Evolutionary conservation across 2,113 vertebrate genomes (phyloP), one percentile per base, ranked within the genome.

Genomic region (Stictonetta naevosa): DNA sequence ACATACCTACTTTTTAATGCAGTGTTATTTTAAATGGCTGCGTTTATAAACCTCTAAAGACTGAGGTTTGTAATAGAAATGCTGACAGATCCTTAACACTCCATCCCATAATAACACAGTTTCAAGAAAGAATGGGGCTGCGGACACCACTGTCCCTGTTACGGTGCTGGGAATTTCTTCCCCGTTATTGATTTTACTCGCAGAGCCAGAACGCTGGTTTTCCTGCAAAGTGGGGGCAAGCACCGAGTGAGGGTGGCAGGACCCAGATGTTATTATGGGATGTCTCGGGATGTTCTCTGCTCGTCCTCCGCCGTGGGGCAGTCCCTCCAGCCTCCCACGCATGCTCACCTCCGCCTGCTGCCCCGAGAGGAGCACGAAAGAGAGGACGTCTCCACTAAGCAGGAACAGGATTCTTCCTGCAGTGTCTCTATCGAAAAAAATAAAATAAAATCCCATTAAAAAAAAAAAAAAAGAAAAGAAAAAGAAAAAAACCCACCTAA

Each of bases 1-100:
- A 89, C 96, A 97, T 97, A 97, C 95, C 94, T 97, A 96, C 55
- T 96, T 96, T 96, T 94, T 97, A 96, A 96, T 95, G 91, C 89
- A 90, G 28, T 97, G 96, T 97, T 97, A 95, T 97, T 97, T 97
- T 97, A 97, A 96, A 97, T 80, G 92, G 93, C 95, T 97, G 93
- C 36, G 3, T 97, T 97, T 96, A 97, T 96, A 97, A 97, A 96
- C 95, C 95, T 96, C 97, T 90, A 16, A 97, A 97, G 93, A 74
- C 94, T 90, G 92, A 96, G 96, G 93, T 96, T 97, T 94, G 92
- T 93, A 96, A 95, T 79, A 96, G 95, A 95, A 97, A 96, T 97
- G 97, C 96, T 97, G 96, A 97, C 96, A 97, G 96, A 97, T 97
- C 93, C 91, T 96, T 97, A 96, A 92, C 88, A 89, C 95, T 96